A percentile compares a stretch with the other conserved stretches of the same genome.
Conservation (phyloP, 2,888 invertebrate genomes). For the Tolmerus cingulatus region DNA sequence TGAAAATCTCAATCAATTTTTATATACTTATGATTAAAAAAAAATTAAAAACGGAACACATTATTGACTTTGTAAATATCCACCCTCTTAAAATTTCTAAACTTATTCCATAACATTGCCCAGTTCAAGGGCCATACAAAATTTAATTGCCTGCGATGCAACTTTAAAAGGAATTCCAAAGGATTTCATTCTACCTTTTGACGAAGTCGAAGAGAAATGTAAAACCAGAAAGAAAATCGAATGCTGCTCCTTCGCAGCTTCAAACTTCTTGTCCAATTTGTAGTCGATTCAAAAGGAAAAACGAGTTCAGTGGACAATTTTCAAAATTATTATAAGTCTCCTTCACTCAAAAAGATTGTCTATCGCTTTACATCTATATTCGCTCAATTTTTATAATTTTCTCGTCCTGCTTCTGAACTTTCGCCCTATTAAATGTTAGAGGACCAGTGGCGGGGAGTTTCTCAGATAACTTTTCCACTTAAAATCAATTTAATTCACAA, state of each 20-base stretch:
- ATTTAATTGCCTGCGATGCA: neutral
- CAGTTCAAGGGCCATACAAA: neutral
- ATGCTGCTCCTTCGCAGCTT: neutral
- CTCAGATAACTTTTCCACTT: neutral
- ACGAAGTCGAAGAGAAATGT: neutral
- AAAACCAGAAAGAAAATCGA: neutral
- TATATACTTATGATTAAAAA: too few relatives aligned
- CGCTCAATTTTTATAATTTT: neutral
- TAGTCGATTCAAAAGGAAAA: neutral
- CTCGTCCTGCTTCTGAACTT: neutral
- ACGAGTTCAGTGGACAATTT: neutral
- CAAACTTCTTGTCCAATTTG: neutral
- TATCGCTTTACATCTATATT: neutral
- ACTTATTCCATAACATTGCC: neutral
- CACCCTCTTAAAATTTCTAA: neutral
- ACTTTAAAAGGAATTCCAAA: neutral
- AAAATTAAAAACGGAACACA: neutral
- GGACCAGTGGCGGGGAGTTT: neutral
- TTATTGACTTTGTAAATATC: too few relatives aligned
- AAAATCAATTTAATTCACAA: neutral
- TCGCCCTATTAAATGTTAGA: neutral
- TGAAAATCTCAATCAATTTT: too few relatives aligned
- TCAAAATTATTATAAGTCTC: neutral
- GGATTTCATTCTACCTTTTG: neutral
- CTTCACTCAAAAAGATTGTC: neutral